Percentiles rank a stretch among this genome's conserved stretches.
Conservation (phyloP, 30 jellyfish, hydroid and myxozoan genomes). For the Morbakka virulenta region DNA sequence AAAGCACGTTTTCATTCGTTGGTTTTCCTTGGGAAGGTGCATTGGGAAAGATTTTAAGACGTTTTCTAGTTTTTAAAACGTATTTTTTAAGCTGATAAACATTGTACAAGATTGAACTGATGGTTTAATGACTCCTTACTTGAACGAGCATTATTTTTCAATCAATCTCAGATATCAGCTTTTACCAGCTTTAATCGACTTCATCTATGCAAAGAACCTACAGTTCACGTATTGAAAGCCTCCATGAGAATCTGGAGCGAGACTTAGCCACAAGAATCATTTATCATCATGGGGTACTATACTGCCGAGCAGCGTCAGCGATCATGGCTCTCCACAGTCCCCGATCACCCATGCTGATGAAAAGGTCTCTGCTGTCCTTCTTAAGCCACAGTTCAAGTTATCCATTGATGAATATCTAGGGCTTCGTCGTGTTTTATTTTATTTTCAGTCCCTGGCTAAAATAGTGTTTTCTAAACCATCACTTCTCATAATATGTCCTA, state of each 20-base stretch:
- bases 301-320: too few relatives aligned
- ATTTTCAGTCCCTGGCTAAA: too few relatives aligned
- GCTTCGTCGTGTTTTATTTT: too few relatives aligned
- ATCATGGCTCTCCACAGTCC: too few relatives aligned
- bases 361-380: too few relatives aligned
- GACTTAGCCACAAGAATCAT: constrained; percentile 43
- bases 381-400: too few relatives aligned
- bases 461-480: too few relatives aligned
- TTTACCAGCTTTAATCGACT: constrained; percentile 44
- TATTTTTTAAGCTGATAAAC: constrained; percentile 47
- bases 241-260: constrained; percentile 32
- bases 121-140: constrained; percentile 18
- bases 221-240: constrained; percentile 19
- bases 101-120: constrained; percentile 36
- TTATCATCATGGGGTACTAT: too few relatives aligned
- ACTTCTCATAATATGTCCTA: too few relatives aligned
- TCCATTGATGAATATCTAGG: too few relatives aligned
- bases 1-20: not conserved
- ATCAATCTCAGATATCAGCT: constrained; percentile 12
- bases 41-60: not conserved
- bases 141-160: constrained; percentile 21
- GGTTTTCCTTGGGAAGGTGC: constrained; percentile 68
- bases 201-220: constrained; percentile 49
- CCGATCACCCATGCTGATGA: too few relatives aligned
- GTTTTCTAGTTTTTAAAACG: constrained; percentile 7